Conservation (phyloP, 2,888 invertebrate genomes). For the Metallyticus violacea region DNA sequence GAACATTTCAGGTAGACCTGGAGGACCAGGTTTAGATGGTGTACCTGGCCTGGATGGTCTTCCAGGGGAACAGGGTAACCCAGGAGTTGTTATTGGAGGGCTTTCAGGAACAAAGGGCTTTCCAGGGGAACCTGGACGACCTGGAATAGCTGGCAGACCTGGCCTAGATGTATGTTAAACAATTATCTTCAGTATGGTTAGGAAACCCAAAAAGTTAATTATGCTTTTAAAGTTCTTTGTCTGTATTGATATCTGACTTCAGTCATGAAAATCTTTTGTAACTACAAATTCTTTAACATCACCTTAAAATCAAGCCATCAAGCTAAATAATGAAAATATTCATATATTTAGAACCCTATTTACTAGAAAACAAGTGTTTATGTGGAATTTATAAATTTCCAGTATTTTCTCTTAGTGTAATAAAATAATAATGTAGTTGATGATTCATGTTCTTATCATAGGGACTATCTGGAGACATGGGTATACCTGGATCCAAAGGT, state of each 20-base stretch:
- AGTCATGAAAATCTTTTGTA: too few relatives aligned
- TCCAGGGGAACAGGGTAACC: constrained; percentile 39
- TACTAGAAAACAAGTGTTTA: too few relatives aligned
- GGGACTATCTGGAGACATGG: constrained; percentile 41
- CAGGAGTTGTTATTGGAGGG: constrained; percentile 47
- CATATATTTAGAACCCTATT: too few relatives aligned
- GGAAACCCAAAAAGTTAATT: too few relatives aligned
- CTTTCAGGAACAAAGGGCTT: constrained; percentile 56
- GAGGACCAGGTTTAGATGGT: constrained; percentile 54
- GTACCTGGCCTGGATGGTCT: constrained; percentile 49
- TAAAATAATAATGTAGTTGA: neutral
- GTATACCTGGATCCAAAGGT: constrained; percentile 41
- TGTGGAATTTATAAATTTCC: too few relatives aligned
- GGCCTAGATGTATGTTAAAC: constrained; percentile 47
- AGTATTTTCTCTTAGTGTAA: too few relatives aligned
- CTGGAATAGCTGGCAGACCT: constrained; percentile 50
- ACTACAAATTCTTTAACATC: too few relatives aligned
- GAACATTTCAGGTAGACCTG: constrained; percentile 43
- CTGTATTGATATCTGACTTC: too few relatives aligned
- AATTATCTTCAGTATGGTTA: neutral
- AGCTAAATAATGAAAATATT: too few relatives aligned
- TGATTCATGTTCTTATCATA: neutral
- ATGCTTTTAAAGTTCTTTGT: too few relatives aligned
- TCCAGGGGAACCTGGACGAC: constrained; percentile 58
- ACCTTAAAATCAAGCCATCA: too few relatives aligned